Conservation (phyloP, 2,888 invertebrate species). For the Anaspis maculata region DNA sequence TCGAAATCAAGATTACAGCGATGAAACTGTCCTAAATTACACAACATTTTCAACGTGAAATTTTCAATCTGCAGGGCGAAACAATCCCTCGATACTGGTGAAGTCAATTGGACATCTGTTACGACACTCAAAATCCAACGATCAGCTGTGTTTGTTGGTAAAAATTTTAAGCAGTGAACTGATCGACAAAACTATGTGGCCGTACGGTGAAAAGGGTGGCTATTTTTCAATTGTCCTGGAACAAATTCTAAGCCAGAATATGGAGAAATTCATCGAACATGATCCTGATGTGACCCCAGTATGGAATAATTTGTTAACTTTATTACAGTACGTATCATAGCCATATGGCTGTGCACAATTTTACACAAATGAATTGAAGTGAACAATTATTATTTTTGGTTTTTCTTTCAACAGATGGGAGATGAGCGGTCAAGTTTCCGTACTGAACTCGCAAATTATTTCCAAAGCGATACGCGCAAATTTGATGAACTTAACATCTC, state of each 20-base stretch:
- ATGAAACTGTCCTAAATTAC: too few relatives aligned
- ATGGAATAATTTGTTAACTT: constrained; percentile 36
- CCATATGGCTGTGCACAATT: not conserved
- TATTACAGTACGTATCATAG: constrained; percentile 29
- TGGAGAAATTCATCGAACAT: constrained; percentile 22
- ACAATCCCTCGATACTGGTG: constrained; percentile 53
- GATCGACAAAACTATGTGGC: constrained; percentile 33
- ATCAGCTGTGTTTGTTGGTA: constrained; percentile 53
- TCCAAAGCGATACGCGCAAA: constrained; percentile 44
- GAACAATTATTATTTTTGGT: not conserved
- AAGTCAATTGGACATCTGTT: constrained; percentile 53
- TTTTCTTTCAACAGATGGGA: constrained; percentile 55
- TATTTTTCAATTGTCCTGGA: constrained; percentile 41
- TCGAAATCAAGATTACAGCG: too few relatives aligned
- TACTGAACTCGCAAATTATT: constrained; percentile 41
- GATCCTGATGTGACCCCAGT: constrained; percentile 29
- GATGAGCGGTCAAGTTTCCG: constrained; percentile 41
- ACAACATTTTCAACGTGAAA: constrained; percentile 5
- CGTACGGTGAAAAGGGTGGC: constrained; percentile 40
- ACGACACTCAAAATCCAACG: constrained; percentile 50
- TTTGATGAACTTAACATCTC: constrained; percentile 41
- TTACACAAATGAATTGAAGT: not conserved
- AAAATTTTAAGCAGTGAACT: constrained; percentile 54
- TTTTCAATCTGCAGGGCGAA: constrained; percentile 46
- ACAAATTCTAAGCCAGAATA: constrained; percentile 32